Percentiles rank a stretch among this genome's conserved stretches.
Conservation (phyloP, 2,888 invertebrate genomes). For the Nipponacmea schrenckii region DNA sequence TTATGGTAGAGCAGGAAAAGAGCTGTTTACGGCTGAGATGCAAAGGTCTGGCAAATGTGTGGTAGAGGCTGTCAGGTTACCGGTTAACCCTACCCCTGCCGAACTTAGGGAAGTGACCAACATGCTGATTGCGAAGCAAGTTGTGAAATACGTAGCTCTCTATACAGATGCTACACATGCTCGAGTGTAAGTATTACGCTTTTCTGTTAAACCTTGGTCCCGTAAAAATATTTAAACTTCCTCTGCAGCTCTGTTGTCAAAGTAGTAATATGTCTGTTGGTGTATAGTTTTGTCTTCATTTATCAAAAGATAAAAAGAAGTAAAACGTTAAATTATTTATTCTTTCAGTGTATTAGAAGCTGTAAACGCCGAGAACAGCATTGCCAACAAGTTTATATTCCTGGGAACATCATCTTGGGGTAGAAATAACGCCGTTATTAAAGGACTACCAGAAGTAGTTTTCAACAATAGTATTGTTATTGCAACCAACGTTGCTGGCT, state of each 20-base stretch:
- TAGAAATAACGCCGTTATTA: slow-evolving; percentile 25
- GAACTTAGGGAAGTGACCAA: background rate
- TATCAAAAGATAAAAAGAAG: too few relatives aligned
- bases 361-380: background rate
- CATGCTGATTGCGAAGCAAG: slow-evolving; percentile 44
- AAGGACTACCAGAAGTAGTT: slow-evolving; percentile 12
- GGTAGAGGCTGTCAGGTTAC: slow-evolving; percentile 28
- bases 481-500: background rate
- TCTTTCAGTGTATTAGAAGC: background rate
- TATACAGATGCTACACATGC: slow-evolving; percentile 42
- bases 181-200: background rate
- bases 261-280: too few relatives aligned
- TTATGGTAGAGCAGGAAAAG: slow-evolving; percentile 24
- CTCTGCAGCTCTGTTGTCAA: too few relatives aligned
- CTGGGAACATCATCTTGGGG: slow-evolving; percentile 53
- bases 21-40: background rate
- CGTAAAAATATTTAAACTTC: too few relatives aligned
- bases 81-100: background rate
- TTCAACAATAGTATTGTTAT: slow-evolving; percentile 24
- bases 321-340: background rate
- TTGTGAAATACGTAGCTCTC: slow-evolving; percentile 50
- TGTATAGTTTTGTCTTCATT: too few relatives aligned
- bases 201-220: too few relatives aligned
- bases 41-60: slow-evolving; percentile 37
- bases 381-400: slow-evolving; percentile 34